phyloP scores from a whole-genome alignment of 2,113 vertebrate genomes.

The Microcebus jonahi region DNA sequence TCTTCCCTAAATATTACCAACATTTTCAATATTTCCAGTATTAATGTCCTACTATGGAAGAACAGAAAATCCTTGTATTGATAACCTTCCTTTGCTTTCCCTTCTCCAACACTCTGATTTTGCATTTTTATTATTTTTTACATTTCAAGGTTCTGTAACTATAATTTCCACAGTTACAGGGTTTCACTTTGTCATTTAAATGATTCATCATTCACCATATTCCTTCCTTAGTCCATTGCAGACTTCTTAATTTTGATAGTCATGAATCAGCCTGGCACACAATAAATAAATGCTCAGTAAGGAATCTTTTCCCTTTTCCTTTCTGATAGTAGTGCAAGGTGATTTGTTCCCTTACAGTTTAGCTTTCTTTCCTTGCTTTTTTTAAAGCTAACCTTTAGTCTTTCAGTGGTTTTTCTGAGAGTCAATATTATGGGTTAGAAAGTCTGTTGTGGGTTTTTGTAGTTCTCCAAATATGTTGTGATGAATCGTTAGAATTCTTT shows the following conservation, averaged over 20 bases:
- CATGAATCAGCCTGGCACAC: background rate
- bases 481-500: constrained; percentile 54
- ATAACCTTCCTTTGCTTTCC: background rate
- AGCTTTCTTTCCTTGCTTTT: background rate
- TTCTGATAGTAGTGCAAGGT: background rate
- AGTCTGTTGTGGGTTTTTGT: background rate
- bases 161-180: background rate
- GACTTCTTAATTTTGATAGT: background rate
- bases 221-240: background rate
- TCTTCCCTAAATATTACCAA: background rate
- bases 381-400: constrained; percentile 24
- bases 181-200: background rate
- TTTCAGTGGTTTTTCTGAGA: constrained; percentile 40
- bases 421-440: constrained; percentile 22
- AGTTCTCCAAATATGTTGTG: constrained; percentile 25
- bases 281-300: background rate
- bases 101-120: background rate
- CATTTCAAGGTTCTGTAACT: background rate
- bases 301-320: background rate
- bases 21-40: background rate
- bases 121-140: background rate
- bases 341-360: background rate
- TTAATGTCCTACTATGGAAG: background rate
- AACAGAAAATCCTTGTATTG: background rate
- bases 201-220: background rate